These are phyloP conservation scores for Yponomeuta sedellus DNA, from an alignment of 2,888 invertebrate species.

Conservation along the genomic window DNA sequence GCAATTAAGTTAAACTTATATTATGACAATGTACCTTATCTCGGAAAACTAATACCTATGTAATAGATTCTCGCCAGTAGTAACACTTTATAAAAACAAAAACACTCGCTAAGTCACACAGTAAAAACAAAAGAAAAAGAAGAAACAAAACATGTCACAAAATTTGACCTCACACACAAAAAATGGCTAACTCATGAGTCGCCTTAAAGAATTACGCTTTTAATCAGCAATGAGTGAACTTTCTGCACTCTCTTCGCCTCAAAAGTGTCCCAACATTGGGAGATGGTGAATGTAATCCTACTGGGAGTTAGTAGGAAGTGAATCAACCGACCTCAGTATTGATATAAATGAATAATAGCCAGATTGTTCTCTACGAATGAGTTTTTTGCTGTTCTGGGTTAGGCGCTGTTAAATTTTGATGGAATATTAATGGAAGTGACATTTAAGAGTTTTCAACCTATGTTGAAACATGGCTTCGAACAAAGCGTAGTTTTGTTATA, in stretches of 20 bases:
- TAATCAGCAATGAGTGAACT: background rate
- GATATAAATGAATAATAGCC: slow-evolving; percentile 5
- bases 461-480: background rate
- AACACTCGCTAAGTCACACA: no score
- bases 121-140: no score
- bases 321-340: slow-evolving; percentile 4
- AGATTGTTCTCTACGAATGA: slow-evolving; percentile 10
- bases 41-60: no score
- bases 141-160: no score
- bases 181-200: no score
- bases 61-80: no score
- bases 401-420: slow-evolving; percentile 3
- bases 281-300: slow-evolving; percentile 4
- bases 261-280: background rate
- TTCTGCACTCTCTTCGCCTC: background rate
- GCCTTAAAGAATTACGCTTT: no score
- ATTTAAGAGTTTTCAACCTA: background rate
- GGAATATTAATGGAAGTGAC: background rate
- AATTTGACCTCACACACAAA: no score
- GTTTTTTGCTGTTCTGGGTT: background rate
- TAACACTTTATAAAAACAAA: no score
- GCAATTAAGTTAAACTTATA: no score
- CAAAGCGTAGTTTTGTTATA: background rate
- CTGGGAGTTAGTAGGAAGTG: slow-evolving; percentile 11
- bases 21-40: no score